A percentile compares a stretch with the other conserved stretches of the same genome.
These are phyloP conservation scores for Zaprionus bogoriensis DNA, from an alignment of 2,888 invertebrate species.

Conservation along the genomic window DNA sequence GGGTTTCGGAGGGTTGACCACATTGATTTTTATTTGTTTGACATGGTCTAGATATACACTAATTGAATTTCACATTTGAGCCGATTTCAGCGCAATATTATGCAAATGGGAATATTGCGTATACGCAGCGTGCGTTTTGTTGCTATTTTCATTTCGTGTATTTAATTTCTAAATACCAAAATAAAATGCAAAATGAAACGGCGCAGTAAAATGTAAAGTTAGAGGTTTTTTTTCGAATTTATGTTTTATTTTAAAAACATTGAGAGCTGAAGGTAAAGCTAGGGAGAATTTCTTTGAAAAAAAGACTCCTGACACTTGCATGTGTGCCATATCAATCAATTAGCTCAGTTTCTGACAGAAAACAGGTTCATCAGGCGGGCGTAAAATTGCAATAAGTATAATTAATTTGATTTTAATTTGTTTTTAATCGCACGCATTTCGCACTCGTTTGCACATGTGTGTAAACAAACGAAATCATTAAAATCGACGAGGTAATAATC, in stretches of 20 bases:
- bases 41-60: background rate
- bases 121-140: background rate
- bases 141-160: background rate
- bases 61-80: background rate
- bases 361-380: background rate
- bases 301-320: background rate
- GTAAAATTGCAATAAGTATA: conserved; percentile 5
- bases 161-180: background rate
- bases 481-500: conserved; percentile 48
- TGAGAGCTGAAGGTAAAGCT: too few relatives aligned
- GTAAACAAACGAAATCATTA: conserved; percentile 57
- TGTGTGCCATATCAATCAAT: background rate
- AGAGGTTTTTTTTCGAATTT: too few relatives aligned
- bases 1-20: background rate
- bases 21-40: background rate
- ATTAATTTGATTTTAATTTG: conserved; percentile 66
- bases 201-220: too few relatives aligned
- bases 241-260: too few relatives aligned
- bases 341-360: background rate
- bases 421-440: conserved; percentile 50
- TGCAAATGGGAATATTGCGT: background rate
- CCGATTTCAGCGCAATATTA: background rate
- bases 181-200: background rate
- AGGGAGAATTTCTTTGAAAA: too few relatives aligned
- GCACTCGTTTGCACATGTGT: conserved; percentile 44